Base-by-base conservation (phyloP, 2,113 vertebrate genomes). In the Bettongia penicillata region DNA sequence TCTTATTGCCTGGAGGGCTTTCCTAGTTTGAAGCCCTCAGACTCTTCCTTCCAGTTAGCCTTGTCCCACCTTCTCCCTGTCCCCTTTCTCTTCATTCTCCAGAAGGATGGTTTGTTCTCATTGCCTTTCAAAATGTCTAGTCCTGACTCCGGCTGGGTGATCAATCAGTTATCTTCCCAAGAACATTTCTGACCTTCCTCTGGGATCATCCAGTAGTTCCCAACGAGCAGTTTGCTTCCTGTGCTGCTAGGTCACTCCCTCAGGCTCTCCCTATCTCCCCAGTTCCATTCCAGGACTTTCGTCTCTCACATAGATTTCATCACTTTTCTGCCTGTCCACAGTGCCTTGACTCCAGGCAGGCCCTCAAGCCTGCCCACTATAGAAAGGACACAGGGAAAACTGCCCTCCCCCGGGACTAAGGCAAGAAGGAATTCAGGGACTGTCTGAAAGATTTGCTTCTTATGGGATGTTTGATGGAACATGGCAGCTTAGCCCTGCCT, bases 41-140 rank as follows among this genome's bases (percentile, higher is more conserved):
- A 49, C 89, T 16, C 31, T 10, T 22, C 26, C 89, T 90, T 48
- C 23, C 43, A 95, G 91, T 89, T 25, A 48, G 92, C 96, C 97
- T 95, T 95, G 95, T 93, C 94, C 96, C 51, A 0, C 50, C 52
- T 91, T 92, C 0, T 11, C 95, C 90, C 92, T 90, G 57, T 28
- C 55, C 1, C 25, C 89, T 31, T 37, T 9, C 47, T 90, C 49
- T 95, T 94, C 91, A 47, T 51, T 53, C 43, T n/a, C 47, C 51
- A 0, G 91, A 91, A 12, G 53, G 91, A 93, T 48, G 48, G 51
- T 61, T 51, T 8, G 93, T 90, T 51, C 89, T 68, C 61, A 68
- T 16, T 16, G 61, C 25, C 28, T 90, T 90, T 90, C 48, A 49
- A 61, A 3, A 9, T 7, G 25, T 55, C 25, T 26, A 26, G 24